A percentile compares a stretch with the other conserved stretches of the same genome.
These are phyloP conservation scores for Crepidodera aurea DNA, from an alignment of 2,888 invertebrate genomes.

Conservation along the genomic window DNA sequence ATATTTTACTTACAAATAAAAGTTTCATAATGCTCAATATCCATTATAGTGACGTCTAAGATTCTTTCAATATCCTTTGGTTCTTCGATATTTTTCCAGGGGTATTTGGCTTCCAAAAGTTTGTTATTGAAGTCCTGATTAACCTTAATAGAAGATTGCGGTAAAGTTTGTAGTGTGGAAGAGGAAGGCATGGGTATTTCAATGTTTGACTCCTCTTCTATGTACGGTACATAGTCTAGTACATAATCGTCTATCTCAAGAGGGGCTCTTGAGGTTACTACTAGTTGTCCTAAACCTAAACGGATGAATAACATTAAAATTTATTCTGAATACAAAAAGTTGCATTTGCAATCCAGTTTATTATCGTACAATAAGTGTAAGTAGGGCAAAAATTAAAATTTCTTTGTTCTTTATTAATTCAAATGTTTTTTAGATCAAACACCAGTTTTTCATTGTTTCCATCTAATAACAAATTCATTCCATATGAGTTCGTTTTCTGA, in stretches of 20 bases:
- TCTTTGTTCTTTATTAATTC: too few species aligned
- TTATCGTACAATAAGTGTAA: neutral
- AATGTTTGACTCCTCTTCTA: constrained; percentile 39
- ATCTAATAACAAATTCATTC: too few species aligned
- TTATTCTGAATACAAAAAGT: too few species aligned
- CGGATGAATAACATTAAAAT: neutral
- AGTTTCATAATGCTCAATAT: constrained; percentile 74
- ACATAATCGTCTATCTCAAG: constrained; percentile 53
- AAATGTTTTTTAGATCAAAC: too few species aligned
- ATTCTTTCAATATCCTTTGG: constrained; percentile 74
- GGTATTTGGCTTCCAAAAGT: constrained; percentile 61
- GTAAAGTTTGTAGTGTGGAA: neutral
- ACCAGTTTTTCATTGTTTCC: too few species aligned
- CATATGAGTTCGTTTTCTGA: too few species aligned
- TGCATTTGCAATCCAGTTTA: neutral
- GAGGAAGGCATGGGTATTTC: constrained; percentile 8
- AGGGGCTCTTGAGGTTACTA: constrained; percentile 49
- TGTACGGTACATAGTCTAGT: constrained; percentile 44
- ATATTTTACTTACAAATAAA: constrained; percentile 62
- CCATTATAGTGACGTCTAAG: constrained; percentile 69
- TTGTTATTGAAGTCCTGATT: constrained; percentile 58
- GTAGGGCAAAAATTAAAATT: neutral
- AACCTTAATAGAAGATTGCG: constrained; percentile 8
- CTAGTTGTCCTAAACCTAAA: constrained; percentile 49
- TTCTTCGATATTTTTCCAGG: constrained; percentile 66